Percentiles rank a stretch among this genome's conserved stretches.
phyloP scores from a whole-genome alignment of 2,113 vertebrate genomes.

The Pachyramphus minor region DNA sequence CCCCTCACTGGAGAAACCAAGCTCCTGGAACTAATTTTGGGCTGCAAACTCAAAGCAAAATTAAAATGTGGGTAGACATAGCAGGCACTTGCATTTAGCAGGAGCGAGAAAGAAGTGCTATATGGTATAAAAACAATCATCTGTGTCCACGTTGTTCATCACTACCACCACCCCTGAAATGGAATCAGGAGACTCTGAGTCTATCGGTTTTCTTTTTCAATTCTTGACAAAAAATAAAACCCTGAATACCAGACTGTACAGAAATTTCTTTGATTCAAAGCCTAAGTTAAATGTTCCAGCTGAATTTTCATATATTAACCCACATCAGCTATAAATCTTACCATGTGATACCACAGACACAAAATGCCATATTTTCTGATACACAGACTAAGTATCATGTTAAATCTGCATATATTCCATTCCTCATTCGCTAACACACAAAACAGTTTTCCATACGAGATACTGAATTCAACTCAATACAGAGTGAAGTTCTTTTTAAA shows the following conservation, averaged over 20 bases:
- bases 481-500: background rate
- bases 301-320: background rate
- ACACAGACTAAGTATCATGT: background rate
- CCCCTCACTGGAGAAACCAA: background rate
- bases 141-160: background rate
- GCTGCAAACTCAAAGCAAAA: background rate
- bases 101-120: background rate
- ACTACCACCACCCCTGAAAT: accelerated
- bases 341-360: background rate
- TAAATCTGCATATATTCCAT: background rate
- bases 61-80: background rate
- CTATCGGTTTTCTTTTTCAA: background rate
- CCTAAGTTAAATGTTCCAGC: accelerated
- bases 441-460: background rate
- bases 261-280: background rate
- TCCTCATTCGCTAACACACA: background rate
- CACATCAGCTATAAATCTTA: background rate
- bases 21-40: background rate
- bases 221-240: background rate
- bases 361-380: background rate
- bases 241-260: background rate
- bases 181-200: background rate
- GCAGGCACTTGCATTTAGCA: background rate
- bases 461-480: background rate
- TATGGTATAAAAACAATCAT: background rate